A percentile compares a stretch with the other conserved stretches of the same genome.
Evolutionary conservation across 2,113 vertebrate species (phyloP).

Genomic region (Microcebus tavaratra): DNA sequence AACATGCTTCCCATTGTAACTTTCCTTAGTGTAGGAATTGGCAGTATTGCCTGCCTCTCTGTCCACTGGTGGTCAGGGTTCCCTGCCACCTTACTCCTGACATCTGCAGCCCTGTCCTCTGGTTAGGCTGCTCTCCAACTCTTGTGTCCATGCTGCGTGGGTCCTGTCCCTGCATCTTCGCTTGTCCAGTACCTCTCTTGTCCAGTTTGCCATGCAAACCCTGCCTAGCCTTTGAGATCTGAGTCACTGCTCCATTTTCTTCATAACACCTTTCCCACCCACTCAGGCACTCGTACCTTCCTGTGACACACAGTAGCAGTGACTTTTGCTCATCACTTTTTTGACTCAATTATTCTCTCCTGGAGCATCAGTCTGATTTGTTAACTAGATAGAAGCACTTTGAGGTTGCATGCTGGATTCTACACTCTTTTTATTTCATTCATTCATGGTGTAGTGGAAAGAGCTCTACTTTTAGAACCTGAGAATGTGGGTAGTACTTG

Average conservation of each 20-base stretch:
- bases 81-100: rapidly evolving
- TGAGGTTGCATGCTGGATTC: neutral
- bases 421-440: neutral
- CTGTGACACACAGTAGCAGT: neutral
- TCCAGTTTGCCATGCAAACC: neutral
- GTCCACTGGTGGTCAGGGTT: neutral
- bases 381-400: conserved; percentile 18
- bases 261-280: neutral
- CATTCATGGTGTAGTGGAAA: neutral
- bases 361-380: conserved; percentile 40
- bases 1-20: neutral
- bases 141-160: rapidly evolving
- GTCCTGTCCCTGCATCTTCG: neutral
- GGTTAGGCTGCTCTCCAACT: rapidly evolving
- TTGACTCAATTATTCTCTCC: conserved; percentile 9
- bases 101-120: rapidly evolving
- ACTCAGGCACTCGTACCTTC: neutral
- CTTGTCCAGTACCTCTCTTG: rapidly evolving
- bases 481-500: neutral
- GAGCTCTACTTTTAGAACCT: neutral
- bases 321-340: neutral
- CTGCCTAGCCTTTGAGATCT: neutral
- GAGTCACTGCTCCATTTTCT: neutral
- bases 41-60: rapidly evolving
- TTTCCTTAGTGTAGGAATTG: neutral